Evolutionary conservation across 2,888 invertebrate genomes (phyloP), one percentile per base, ranked within the genome.

Genomic region (Selenia dentaria): DNA sequence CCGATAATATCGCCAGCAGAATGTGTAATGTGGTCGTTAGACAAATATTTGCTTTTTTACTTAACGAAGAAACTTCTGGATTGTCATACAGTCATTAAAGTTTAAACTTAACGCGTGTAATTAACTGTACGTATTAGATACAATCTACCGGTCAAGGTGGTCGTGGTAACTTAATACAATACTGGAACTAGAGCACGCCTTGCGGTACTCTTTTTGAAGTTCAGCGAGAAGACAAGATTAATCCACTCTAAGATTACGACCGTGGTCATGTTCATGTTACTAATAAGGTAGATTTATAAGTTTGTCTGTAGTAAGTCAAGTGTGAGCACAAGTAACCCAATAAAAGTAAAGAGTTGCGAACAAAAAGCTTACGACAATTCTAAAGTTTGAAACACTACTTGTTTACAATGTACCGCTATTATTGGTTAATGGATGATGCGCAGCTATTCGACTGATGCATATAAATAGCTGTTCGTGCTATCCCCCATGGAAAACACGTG

Each of bases 341-440:
- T n/a, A n/a, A n/a, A 8, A 32, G 31, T 31, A 36, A 38, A 33
- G 45, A 36, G 31, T 32, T 47, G 22, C 25, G 13, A 31, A 38
- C 13, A 22, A 25, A 25, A 52, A 45, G 54, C 42, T 47, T 43
- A 27, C 26, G 36, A 12, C 31, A 47, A 37, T 36, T 41, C 31
- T 12, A 34, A 42, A 41, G 62, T 60, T 66, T 61, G 4, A 2
- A 25, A 64, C 63, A 62, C 60, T 67, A 64, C 71, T 72, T 71
- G 67, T 74, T 69, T 71, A 72, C 67, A 64, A 66, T 56, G 62
- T 59, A 66, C 64, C 61, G 76, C 78, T 79, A 77, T 78, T 77
- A 71, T 74, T 79, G 79, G 67, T 72, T 83, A 77, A 83, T 76
- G 73, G 74, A 79, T 78, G 72, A 73, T 67, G 65, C 70, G 68